phyloP scores from a whole-genome alignment of 2,888 invertebrate genomes.

The Synanthedon tipuliformis region DNA sequence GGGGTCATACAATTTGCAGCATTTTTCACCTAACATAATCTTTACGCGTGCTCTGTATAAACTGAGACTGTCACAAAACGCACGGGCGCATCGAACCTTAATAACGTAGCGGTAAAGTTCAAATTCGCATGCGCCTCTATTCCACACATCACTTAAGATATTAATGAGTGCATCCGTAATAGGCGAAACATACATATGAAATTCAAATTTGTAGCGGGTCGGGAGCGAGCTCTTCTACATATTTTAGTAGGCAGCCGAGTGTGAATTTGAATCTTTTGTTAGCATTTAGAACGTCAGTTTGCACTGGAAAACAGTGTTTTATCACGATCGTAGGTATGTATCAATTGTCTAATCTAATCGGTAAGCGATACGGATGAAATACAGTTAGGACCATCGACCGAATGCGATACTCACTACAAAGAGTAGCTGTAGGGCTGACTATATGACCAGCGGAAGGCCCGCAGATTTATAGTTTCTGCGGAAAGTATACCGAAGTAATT shows the following conservation, averaged over 20 bases:
- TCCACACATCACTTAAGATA: slow-evolving; percentile 67
- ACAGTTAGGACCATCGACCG: background rate
- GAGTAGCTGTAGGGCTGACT: background rate
- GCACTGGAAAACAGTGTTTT: slow-evolving; percentile 44
- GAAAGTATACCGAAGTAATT: slow-evolving; percentile 52
- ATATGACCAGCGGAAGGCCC: background rate
- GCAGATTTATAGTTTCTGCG: slow-evolving; percentile 53
- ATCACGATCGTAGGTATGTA: slow-evolving; percentile 24
- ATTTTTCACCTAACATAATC: slow-evolving; percentile 63
- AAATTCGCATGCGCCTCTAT: slow-evolving; percentile 27
- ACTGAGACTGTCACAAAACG: slow-evolving; percentile 22
- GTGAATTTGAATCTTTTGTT: slow-evolving; percentile 70
- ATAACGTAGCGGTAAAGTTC: slow-evolving; percentile 22
- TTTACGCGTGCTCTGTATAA: slow-evolving; percentile 53
- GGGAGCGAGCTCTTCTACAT: slow-evolving; percentile 65
- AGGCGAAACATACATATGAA: slow-evolving; percentile 70
- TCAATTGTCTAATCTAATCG: slow-evolving; percentile 7
- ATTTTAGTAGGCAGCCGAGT: slow-evolving; percentile 69
- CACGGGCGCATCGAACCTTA: background rate
- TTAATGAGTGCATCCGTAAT: slow-evolving; percentile 71
- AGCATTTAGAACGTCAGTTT: slow-evolving; percentile 55
- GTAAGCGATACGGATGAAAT: background rate
- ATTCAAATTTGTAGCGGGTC: slow-evolving; percentile 67
- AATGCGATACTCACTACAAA: background rate
- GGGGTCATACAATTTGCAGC: slow-evolving; percentile 64